phyloP scores from a whole-genome alignment of 2,888 invertebrate genomes.

The Phania funesta region DNA sequence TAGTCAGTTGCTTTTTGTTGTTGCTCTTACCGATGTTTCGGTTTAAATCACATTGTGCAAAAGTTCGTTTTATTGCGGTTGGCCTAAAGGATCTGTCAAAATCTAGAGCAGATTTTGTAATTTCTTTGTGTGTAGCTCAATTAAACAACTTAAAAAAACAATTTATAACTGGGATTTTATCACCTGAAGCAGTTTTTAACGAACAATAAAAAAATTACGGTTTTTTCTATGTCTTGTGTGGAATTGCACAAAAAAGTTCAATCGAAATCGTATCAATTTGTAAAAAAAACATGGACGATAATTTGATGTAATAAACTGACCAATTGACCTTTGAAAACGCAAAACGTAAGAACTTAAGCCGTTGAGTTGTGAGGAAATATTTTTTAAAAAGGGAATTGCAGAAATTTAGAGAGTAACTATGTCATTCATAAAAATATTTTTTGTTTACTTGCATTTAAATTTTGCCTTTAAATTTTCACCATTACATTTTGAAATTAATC shows the following conservation, averaged over 20 bases:
- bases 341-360: no score
- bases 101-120: constrained; percentile 62
- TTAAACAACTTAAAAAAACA: constrained; percentile 27
- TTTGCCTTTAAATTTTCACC: no score
- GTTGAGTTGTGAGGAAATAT: no score
- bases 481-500: no score
- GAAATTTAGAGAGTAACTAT: no score
- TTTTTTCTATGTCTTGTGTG: background rate
- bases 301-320: background rate
- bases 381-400: no score
- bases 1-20: constrained; percentile 10
- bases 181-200: constrained; percentile 33
- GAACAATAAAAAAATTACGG: constrained; percentile 10
- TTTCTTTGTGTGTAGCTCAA: constrained; percentile 35
- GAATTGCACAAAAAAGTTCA: constrained; percentile 13
- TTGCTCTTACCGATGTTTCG: background rate
- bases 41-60: constrained; percentile 43
- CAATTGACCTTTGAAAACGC: constrained; percentile 28
- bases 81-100: constrained; percentile 59
- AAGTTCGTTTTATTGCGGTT: constrained; percentile 52
- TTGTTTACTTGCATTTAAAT: no score
- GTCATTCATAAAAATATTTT: no score
- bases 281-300: background rate
- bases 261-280: background rate
- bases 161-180: constrained; percentile 51